A percentile compares a stretch with the other conserved stretches of the same genome.
These are phyloP conservation scores for Calameuta filiformis DNA, from an alignment of 2,888 invertebrate genomes.

Conservation along the genomic window DNA sequence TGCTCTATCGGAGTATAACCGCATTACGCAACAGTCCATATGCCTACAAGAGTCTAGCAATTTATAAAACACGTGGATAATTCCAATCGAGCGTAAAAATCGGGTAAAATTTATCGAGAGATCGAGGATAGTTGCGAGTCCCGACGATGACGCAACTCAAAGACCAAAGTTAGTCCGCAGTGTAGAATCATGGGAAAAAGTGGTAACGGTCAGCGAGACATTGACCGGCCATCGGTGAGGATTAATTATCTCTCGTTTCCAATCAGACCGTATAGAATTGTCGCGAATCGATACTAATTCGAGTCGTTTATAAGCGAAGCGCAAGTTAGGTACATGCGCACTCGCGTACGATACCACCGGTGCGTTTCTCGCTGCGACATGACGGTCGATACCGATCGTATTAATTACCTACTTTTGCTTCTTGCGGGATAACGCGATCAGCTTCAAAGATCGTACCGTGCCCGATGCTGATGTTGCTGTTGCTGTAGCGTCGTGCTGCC, in stretches of 20 bases:
- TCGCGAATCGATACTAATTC: not conserved
- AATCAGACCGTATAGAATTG: not conserved
- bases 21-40: not conserved
- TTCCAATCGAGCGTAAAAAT: not conserved
- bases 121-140: not conserved
- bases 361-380: not conserved
- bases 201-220: not conserved
- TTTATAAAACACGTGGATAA: not conserved
- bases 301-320: not conserved
- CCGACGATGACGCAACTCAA: not conserved
- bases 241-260: not conserved
- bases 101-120: not conserved
- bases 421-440: constrained; percentile 21
- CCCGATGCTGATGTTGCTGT: not conserved
- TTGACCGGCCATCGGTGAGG: not conserved
- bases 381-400: constrained; percentile 25
- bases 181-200: not conserved
- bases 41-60: not conserved
- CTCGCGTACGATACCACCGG: not conserved
- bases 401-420: constrained; percentile 44
- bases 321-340: not conserved
- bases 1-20: not conserved
- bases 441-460: not conserved
- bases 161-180: not conserved
- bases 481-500: not conserved